Evolutionary conservation across 1,140 invertebrate species (phyloP).

Genomic region (Pissodes strobi): DNA sequence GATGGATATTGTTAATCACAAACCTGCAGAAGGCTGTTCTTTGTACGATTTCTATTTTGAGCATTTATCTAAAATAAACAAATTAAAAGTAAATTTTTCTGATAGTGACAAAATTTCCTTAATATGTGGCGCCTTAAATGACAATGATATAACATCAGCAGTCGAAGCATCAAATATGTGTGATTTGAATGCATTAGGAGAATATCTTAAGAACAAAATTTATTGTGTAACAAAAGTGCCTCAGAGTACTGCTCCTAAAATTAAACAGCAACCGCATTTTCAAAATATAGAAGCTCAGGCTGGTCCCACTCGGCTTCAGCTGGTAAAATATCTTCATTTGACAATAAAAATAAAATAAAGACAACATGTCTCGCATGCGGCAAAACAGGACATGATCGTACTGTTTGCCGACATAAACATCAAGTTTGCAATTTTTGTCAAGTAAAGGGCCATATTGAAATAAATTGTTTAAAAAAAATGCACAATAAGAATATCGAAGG

Average conservation of each 20-base stretch:
- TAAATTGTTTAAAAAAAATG: slow-evolving; percentile 3
- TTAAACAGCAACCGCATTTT: too few relatives aligned
- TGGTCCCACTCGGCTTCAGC: too few relatives aligned
- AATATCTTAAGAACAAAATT: slow-evolving; percentile 18
- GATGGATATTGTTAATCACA: too few relatives aligned
- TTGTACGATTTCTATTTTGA: too few relatives aligned
- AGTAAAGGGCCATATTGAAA: slow-evolving; percentile 1
- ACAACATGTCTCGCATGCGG: slow-evolving; percentile 3
- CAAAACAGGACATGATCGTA: slow-evolving; percentile 4
- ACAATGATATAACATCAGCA: too few relatives aligned
- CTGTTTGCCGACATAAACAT: slow-evolving; percentile 1
- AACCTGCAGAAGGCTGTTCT: too few relatives aligned
- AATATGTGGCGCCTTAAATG: slow-evolving; percentile 10
- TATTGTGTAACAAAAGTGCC: neutral
- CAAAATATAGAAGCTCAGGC: too few relatives aligned
- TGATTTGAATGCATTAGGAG: slow-evolving; percentile 1
- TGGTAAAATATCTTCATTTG: too few relatives aligned
- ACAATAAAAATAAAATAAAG: slow-evolving; percentile 3
- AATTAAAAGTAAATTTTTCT: slow-evolving; percentile 1
- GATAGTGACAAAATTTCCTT: slow-evolving; percentile 16
- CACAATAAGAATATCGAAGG: neutral
- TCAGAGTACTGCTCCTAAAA: neutral
- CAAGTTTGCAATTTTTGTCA: too few relatives aligned
- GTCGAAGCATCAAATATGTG: slow-evolving; percentile 17
- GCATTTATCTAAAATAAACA: too few relatives aligned